These are phyloP conservation scores for Gymnothorax reevesii DNA, from an alignment of 2,797 vertebrate genomes.

Conservation along the genomic window DNA sequence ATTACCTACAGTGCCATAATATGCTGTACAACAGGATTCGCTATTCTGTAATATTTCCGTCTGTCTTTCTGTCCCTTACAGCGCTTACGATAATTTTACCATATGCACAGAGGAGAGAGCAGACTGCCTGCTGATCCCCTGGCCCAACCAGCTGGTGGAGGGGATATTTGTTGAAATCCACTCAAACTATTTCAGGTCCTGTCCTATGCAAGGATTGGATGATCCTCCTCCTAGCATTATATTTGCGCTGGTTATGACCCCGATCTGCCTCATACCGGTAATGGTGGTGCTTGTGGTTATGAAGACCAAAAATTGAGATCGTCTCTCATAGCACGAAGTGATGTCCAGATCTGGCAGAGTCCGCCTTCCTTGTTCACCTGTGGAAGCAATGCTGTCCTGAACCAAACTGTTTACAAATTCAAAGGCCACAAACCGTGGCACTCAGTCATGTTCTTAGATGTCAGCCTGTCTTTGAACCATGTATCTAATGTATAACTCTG, in stretches of 20 bases:
- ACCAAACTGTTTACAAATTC: not conserved
- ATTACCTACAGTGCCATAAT: too few species aligned
- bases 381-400: not conserved
- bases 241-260: conserved; percentile 68
- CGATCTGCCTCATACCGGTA: conserved; percentile 73
- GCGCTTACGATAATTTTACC: conserved; percentile 70
- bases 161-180: conserved; percentile 69
- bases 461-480: not conserved
- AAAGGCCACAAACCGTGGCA: not conserved
- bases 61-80: conserved; percentile 38
- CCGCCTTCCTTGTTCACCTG: not conserved
- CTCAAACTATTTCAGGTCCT: conserved; percentile 63
- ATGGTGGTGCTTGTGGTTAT: conserved; percentile 71
- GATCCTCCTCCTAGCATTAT: conserved; percentile 58
- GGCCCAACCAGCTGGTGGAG: conserved; percentile 67
- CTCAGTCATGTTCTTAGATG: not conserved
- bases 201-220: conserved; percentile 57
- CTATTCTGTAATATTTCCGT: not conserved
- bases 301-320: conserved; percentile 72
- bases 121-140: conserved; percentile 70
- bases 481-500: not conserved
- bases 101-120: conserved; percentile 67
- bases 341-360: not conserved
- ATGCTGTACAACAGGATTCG: not conserved
- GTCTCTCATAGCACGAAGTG: conserved; percentile 58